Evolutionary conservation across 2,888 invertebrate species (phyloP), one percentile per base, ranked within the genome.

Genomic region (Pseudococcus jackbeardsleyi): DNA sequence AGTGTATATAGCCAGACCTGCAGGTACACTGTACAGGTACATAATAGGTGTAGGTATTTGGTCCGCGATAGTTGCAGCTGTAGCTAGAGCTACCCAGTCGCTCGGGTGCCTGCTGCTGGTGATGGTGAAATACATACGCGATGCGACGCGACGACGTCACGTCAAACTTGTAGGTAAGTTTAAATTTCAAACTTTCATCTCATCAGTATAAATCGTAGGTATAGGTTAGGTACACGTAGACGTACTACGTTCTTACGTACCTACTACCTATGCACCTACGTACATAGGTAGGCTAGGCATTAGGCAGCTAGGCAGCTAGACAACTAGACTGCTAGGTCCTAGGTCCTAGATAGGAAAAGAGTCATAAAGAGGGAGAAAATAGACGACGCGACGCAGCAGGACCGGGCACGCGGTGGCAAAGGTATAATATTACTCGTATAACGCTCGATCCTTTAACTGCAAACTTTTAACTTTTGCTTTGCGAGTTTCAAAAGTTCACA

Each of bases 401-500:
- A 46, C 46, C 9, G 5, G 46, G 9, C 4, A 46, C 8, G 46
- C 50, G 17, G 17, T 50, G 50, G 50, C 15, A 50, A 46, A 50
- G 50, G 50, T 50, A 50, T 46, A 46, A n/a, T n/a, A n/a, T n/a
- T n/a, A 46, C 46, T 50, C 50, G 50, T n/a, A n/a, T 33, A 33
- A 33, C 50, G 50, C 50, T 5, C 77, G 12, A 77, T 77, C 77
- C 77, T 77, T 77, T 68, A 68, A 68, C 68, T 77, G 39, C 15
- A 77, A 77, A 77, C 77, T 77, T 77, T 77, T 77, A 39, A 77
- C 77, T 77, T 39, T 7, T 33, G 33, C 39, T 39, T 0, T 26
- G 77, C 11, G 39, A 77, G 77, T 77, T 77, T 77, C 15, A 77
- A 77, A 77, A 77, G 77, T 77, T 77, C 77, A 77, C 77, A 77